Evolutionary conservation across 2,888 invertebrate genomes (phyloP).

Genomic region (Ichneumoninae sp.): DNA sequence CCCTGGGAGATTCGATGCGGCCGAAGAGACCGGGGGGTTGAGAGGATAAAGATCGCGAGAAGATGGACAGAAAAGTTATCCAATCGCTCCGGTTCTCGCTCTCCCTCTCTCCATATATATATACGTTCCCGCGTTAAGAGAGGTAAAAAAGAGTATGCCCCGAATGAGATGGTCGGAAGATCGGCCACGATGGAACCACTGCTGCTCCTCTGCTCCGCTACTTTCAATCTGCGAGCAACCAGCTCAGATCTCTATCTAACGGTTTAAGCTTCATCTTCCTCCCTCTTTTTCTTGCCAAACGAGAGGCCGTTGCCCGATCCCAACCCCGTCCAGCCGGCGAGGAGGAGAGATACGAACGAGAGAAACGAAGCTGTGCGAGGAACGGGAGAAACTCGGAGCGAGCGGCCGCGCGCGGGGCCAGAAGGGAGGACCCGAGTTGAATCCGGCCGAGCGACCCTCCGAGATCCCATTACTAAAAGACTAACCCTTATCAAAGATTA

Average conservation of each 20-base stretch:
- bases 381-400: constrained; percentile 45
- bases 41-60: constrained; percentile 39
- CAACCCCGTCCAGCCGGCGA: constrained; percentile 35
- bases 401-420: constrained; percentile 14
- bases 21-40: neutral
- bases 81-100: constrained; percentile 76
- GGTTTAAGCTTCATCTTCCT: constrained; percentile 81
- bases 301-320: constrained; percentile 57
- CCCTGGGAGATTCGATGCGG: constrained; percentile 1
- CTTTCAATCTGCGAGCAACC: constrained; percentile 78
- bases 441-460: constrained; percentile 75
- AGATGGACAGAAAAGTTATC: constrained; percentile 79
- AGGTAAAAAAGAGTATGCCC: constrained; percentile 52
- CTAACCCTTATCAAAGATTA: constrained; percentile 85
- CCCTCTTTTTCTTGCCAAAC: constrained; percentile 63
- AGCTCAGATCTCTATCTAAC: constrained; percentile 84
- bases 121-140: constrained; percentile 47
- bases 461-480: constrained; percentile 84
- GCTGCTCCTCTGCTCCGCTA: constrained; percentile 76
- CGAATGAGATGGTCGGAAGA: constrained; percentile 52
- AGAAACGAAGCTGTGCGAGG: constrained; percentile 38
- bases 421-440: constrained; percentile 57
- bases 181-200: constrained; percentile 63
- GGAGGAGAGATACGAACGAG: constrained; percentile 36
- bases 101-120: constrained; percentile 14